Percentiles rank a stretch among this genome's conserved stretches.
These are phyloP conservation scores for Sarcophaga caerulescens DNA, from an alignment of 2,888 invertebrate species.

Conservation along the genomic window DNA sequence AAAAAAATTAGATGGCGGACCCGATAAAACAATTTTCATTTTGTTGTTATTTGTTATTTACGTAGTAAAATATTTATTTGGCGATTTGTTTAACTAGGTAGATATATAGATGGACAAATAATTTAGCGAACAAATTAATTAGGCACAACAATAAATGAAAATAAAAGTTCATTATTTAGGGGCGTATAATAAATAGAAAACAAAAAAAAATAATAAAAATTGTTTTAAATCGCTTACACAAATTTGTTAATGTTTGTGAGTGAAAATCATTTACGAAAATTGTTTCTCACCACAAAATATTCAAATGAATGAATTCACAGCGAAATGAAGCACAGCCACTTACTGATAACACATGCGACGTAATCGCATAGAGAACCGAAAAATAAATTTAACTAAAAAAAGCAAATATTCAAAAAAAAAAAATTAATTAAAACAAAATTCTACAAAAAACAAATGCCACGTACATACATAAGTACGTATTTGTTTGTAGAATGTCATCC, in stretches of 20 bases:
- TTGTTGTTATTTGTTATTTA: neutral
- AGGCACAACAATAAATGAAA: constrained; percentile 39
- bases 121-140: constrained; percentile 52
- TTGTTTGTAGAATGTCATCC: constrained; percentile 42
- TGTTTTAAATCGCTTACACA: constrained; percentile 23
- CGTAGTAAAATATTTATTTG: constrained; percentile 9
- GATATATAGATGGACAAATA: neutral
- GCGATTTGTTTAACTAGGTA: constrained; percentile 32
- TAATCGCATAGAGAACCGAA: constrained; percentile 39
- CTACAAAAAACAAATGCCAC: neutral
- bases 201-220: constrained; percentile 24
- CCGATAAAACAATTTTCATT: constrained; percentile 1
- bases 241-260: neutral
- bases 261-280: neutral
- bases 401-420: constrained; percentile 15
- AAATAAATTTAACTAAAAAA: neutral
- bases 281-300: constrained; percentile 35
- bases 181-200: constrained; percentile 49
- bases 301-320: constrained; percentile 56
- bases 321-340: constrained; percentile 33
- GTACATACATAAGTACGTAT: no score
- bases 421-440: constrained; percentile 25
- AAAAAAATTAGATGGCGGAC: no score
- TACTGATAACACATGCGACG: constrained; percentile 31
- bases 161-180: constrained; percentile 62